These are phyloP conservation scores for Planococcus citri DNA, from an alignment of 1,140 invertebrate genomes.

Conservation along the genomic window DNA sequence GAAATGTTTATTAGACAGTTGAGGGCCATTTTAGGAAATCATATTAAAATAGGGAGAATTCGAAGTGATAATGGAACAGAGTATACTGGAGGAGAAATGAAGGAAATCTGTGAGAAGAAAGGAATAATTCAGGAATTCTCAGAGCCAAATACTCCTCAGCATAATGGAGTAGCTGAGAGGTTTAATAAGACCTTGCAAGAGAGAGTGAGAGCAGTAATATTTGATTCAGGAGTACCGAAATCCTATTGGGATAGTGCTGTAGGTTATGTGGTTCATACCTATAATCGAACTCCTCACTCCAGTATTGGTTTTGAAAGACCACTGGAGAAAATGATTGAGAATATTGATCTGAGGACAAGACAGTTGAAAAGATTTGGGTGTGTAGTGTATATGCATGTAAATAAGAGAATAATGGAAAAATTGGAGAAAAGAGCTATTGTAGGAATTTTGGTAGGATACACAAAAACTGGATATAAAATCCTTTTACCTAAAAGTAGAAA, in stretches of 20 bases:
- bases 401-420: neutral
- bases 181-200: conserved; percentile 34
- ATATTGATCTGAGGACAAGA: neutral
- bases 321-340: neutral
- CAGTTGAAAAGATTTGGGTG: neutral
- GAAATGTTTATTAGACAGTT: neutral
- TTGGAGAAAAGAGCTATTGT: neutral
- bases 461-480: neutral
- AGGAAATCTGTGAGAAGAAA: neutral
- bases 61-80: neutral
- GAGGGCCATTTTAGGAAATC: neutral
- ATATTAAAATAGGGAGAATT: neutral
- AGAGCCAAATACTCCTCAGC: conserved; percentile 26
- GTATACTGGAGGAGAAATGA: neutral
- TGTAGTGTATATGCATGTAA: neutral
- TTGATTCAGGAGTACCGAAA: conserved; percentile 30
- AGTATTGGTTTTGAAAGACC: neutral
- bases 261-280: neutral
- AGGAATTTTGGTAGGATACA: neutral
- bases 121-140: neutral
- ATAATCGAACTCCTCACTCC: neutral
- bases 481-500: neutral
- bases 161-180: conserved; percentile 36
- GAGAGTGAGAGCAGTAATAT: conserved; percentile 32
- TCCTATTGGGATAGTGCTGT: conserved; percentile 35